Evolutionary conservation across 2,888 invertebrate species (phyloP), one percentile per base, ranked within the genome.

Genomic region (Drosophila subsilvestris): DNA sequence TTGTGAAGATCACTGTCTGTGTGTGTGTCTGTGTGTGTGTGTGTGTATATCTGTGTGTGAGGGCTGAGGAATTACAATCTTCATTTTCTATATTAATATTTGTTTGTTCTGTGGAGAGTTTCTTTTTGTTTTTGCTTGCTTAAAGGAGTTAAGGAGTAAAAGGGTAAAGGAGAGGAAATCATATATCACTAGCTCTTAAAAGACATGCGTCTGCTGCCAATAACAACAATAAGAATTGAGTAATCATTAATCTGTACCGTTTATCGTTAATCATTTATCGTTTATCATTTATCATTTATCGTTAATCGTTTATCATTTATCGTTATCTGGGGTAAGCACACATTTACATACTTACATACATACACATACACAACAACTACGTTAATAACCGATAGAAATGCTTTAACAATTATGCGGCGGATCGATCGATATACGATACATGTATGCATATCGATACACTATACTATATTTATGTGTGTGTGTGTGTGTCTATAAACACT

Each of bases 281-380:
- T 67, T 63, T 32, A 55, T 63, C 25, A 20, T 22, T 25, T 55
- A 62, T 63, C 50, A 48, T 59, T 59, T n/a, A 25, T 51, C 43
- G 7, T 48, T 65, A 18, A 55, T 61, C 22, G 32, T 27, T 22
- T 51, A 62, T 63, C 48, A 48, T 59, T 61, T n/a, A 27, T 53
- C 44, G 10, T 49, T 66, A 18, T 62, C 67, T 61, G 71, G 60
- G 78, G 84, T 75, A 66, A 79, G 79, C 79, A 86, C 77, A 82
- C 79, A 80, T 67, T 83, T 85, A 75, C 75, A 76, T 78, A 77
- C 80, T 78, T 80, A 84, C 84, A 80, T 75, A 88, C 88, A 83
- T 88, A 83, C 86, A 88, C 86, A 88, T 88, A 83, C 88, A 83
- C 83, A 83, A 83, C 83, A 83, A 88, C 83, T 83, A 83, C 88